Conservation (phyloP, 1,140 invertebrate genomes). For the Bombus haemorrhoidalis region DNA sequence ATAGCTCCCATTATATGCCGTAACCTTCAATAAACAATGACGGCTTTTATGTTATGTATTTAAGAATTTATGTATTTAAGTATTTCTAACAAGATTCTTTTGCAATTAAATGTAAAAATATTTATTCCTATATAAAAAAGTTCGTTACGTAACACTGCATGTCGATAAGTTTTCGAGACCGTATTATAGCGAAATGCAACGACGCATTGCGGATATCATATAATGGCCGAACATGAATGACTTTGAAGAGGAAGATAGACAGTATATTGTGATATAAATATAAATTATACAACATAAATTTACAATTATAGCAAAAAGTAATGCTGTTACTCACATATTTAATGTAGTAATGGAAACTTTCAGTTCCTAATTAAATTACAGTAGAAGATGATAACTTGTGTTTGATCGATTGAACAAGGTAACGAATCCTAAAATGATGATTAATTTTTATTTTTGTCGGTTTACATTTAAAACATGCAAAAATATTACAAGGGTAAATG, state of each 20-base stretch:
- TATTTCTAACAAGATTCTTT: fast-evolving
- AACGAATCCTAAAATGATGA: slow-evolving; percentile 67
- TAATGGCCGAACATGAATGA: slow-evolving; percentile 7
- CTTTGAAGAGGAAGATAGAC: background rate
- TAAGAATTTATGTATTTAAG: background rate
- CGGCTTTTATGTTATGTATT: fast-evolving
- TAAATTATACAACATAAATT: background rate
- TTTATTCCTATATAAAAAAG: background rate
- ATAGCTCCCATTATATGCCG: slow-evolving; percentile 61
- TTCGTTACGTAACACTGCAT: background rate
- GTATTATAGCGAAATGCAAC: slow-evolving; percentile 1
- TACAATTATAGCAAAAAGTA: background rate
- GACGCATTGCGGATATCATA: slow-evolving; percentile 34
- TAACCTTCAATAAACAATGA: slow-evolving; percentile 64
- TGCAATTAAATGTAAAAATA: background rate
- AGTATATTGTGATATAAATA: background rate
- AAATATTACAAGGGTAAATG: background rate
- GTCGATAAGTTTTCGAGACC: slow-evolving; percentile 2
- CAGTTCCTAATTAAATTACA: slow-evolving; percentile 55
- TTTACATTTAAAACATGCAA: background rate
- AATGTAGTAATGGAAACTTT: slow-evolving; percentile 58
- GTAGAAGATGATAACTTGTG: background rate
- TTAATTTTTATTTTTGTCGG: background rate
- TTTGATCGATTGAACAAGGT: background rate
- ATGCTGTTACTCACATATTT: slow-evolving; percentile 74